Evolutionary conservation across 2,888 invertebrate species (phyloP).

Genomic region (Ophonus ardosiacus): DNA sequence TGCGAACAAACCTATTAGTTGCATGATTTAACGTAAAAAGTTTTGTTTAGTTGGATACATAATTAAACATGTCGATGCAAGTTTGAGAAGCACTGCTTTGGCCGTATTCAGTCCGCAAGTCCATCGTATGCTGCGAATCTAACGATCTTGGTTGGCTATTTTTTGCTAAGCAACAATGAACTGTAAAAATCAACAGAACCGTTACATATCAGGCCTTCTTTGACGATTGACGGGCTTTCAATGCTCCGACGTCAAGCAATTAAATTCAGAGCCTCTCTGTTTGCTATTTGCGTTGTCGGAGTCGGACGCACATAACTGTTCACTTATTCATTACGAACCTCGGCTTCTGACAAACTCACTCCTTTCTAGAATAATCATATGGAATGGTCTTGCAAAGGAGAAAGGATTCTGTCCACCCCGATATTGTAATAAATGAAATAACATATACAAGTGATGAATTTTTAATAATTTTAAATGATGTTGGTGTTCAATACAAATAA

Average conservation of each 20-base stretch:
- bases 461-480: too few relatives aligned
- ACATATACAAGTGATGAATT: too few relatives aligned
- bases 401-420: neutral
- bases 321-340: conserved; percentile 17
- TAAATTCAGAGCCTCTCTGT: conserved; percentile 11
- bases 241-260: conserved; percentile 21
- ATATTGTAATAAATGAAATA: too few relatives aligned
- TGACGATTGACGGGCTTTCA: conserved; percentile 21
- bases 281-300: conserved; percentile 2
- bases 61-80: neutral
- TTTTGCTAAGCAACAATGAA: conserved; percentile 55
- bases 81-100: conserved; percentile 29
- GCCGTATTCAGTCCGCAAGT: conserved; percentile 14
- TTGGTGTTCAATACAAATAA: too few relatives aligned
- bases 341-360: neutral
- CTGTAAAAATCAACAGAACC: conserved; percentile 55
- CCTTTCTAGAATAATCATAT: neutral
- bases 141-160: conserved; percentile 23
- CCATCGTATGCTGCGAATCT: conserved; percentile 10
- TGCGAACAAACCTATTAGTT: too few relatives aligned
- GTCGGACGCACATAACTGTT: conserved; percentile 15
- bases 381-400: neutral
- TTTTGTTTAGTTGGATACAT: neutral
- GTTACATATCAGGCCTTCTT: conserved; percentile 44
- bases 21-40: too few relatives aligned